A percentile compares a stretch with the other conserved stretches of the same genome.
phyloP scores from a whole-genome alignment of 2,797 vertebrate genomes.

The Cercopithecus hamlyni region DNA sequence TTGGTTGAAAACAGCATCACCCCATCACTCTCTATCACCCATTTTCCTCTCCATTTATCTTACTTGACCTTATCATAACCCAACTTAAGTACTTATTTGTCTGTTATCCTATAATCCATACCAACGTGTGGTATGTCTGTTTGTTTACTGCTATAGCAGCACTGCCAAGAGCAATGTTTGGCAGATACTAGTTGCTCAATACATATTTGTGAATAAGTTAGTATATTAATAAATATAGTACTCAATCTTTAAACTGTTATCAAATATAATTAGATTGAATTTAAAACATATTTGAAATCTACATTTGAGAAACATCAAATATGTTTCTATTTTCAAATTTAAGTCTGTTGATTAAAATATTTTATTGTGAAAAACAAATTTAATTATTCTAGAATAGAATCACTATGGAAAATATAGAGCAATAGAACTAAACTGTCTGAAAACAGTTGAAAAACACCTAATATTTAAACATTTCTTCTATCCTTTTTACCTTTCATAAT shows the following conservation, averaged over 20 bases:
- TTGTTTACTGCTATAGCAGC: background rate
- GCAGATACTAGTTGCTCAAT: background rate
- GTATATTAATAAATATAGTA: background rate
- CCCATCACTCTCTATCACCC: background rate
- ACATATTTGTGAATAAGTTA: constrained; percentile 20
- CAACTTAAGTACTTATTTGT: background rate
- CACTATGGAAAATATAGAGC: background rate
- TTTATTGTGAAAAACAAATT: background rate
- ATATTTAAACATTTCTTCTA: background rate
- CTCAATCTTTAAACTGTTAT: background rate
- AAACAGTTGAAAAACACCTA: background rate
- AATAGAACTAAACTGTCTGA: background rate
- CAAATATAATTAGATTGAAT: background rate
- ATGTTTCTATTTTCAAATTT: background rate
- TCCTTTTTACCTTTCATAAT: constrained; percentile 3
- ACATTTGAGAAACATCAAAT: background rate
- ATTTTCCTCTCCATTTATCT: background rate
- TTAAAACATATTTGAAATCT: background rate
- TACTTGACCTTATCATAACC: background rate
- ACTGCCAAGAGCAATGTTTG: background rate
- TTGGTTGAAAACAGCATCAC: background rate
- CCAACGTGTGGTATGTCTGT: background rate
- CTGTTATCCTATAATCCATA: background rate
- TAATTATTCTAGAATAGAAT: background rate
- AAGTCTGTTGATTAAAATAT: background rate